Base-by-base conservation (phyloP, 2,797 vertebrate species). In the Aphelocoma californica region DNA sequence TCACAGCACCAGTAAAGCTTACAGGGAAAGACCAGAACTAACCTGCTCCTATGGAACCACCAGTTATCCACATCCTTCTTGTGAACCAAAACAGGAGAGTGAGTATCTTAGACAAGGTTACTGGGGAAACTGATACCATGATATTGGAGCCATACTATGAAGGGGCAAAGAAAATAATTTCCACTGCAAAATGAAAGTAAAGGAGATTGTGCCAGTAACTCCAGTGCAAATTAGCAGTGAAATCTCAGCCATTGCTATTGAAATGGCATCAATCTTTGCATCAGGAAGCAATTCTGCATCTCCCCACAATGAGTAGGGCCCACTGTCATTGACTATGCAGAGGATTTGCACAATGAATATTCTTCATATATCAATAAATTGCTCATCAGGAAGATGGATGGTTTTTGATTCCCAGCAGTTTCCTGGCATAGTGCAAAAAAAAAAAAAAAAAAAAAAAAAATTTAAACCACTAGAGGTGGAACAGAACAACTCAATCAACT, bases 291-390 rank as follows among this genome's bases (percentile, higher is more conserved):
- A 67, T 58, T 81, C 14, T 66, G 7, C 5, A 3, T 36, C 42
- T 62, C 32, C 17, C 14, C 12, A 45, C n/a, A 38, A 9, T 2
- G 11, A 14, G 18, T 4, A 1, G 3, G 7, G 6, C 6, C 7
- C 14, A n/a, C 6, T 34, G 18, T 21, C 42, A 50, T 29, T 34
- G 45, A 36, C 42, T 18, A 3, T 4, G 17, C 4, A 26, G 23
- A 38, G 3, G 42, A 62, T 40, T 44, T 62, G 45, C 18, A 79
- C 16, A 61, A 40, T 44, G 54, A 47, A 32, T 78, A 34, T 36
- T 40, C 25, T 54, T 20, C 28, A 14, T 12, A 15, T 7, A 51
- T 65, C 51, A 73, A 4, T 38, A 7, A 92, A 57, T 5, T 13
- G 18, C 17, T 56, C 44, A 34, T 32, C 47, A 44, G 24, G 16